Base-by-base conservation (phyloP, 2,888 invertebrate genomes). In the Pristionchus fissidentatus region DNA sequence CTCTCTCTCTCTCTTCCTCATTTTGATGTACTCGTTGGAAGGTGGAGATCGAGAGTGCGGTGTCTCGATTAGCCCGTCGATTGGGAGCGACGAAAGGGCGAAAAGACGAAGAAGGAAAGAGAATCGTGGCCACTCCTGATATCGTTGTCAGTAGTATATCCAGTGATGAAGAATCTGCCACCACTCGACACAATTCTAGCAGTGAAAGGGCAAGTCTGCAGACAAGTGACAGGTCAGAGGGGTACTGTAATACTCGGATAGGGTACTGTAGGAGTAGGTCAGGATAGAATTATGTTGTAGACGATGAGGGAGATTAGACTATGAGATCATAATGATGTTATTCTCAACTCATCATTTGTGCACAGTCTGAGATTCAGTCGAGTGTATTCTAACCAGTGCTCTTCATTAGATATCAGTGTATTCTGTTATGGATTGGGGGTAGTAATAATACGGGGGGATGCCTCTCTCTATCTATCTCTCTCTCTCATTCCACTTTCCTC, bases 11-110 rank as follows among this genome's bases (percentile, higher is more conserved):
- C n/a, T n/a, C n/a, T n/a, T n/a, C n/a, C n/a, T n/a, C n/a, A n/a
- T n/a, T n/a, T n/a, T n/a, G n/a, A n/a, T n/a, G n/a, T n/a, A n/a
- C n/a, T n/a, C n/a, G n/a, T n/a, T n/a, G n/a, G 19, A 87, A 87
- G 85, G 85, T 85, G 57, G 91, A 92, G 84, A 89, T 92, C 49
- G 92, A 91, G 84, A 87, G 84, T 52, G 92, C 92, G 10, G 92
- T 91, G 38, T 89, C 90, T 84, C 86, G 90, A 60, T 84, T 91
- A 46, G 90, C 90, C 15, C 85, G 89, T 32, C 85, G 90, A 75
- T 85, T 91, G 29, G 91, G 90, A 57, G 70, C 60, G 46, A 78
- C 57, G 7, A 87, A 85, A 82, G 85, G 86, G n/a, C n/a, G n/a
- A 13, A 79, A 57, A 35, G 41, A 41, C n/a, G 38, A 55, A 13